These are phyloP conservation scores for Drosophila azteca DNA, from an alignment of 1,140 invertebrate genomes.

Conservation along the genomic window DNA sequence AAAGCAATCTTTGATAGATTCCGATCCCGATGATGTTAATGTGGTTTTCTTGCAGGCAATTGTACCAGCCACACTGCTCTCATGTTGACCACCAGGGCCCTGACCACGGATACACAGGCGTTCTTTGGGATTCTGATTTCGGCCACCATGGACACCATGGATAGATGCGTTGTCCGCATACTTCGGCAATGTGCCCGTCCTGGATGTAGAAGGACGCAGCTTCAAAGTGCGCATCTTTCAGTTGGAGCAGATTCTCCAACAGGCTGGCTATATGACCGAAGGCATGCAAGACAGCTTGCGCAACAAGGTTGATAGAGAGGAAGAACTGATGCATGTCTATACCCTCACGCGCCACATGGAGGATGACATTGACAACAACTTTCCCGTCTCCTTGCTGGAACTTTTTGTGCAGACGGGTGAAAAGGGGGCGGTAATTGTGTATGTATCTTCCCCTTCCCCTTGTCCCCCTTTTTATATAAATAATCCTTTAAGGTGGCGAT, in stretches of 20 bases:
- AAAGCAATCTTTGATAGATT: no score
- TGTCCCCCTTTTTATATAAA: no score
- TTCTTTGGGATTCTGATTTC: conserved; percentile 94
- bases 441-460: no score
- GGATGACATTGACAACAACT: conserved; percentile 88
- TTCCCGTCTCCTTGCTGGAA: conserved; percentile 87
- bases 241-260: conserved; percentile 92
- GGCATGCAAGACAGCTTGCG: conserved; percentile 38
- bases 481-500: no score
- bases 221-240: conserved; percentile 91
- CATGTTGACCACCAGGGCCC: conserved; percentile 68
- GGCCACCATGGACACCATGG: conserved; percentile 95
- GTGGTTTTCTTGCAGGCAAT: conserved; percentile 50
- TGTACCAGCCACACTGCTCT: conserved; percentile 48
- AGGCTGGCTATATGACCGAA: conserved; percentile 86
- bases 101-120: conserved; percentile 80
- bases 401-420: conserved; percentile 86
- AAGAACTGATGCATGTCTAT: conserved; percentile 85
- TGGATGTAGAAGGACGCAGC: conserved; percentile 92
- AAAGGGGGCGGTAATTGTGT: conserved; percentile 92
- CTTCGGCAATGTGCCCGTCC: conserved; percentile 91
- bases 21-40: no score
- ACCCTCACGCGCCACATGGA: conserved; percentile 84
- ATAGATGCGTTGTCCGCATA: conserved; percentile 90
- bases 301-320: not conserved